Percentiles rank a stretch among this genome's conserved stretches.
Evolutionary conservation across 2,113 vertebrate genomes (phyloP).

Genomic region (Dromas ardeola): DNA sequence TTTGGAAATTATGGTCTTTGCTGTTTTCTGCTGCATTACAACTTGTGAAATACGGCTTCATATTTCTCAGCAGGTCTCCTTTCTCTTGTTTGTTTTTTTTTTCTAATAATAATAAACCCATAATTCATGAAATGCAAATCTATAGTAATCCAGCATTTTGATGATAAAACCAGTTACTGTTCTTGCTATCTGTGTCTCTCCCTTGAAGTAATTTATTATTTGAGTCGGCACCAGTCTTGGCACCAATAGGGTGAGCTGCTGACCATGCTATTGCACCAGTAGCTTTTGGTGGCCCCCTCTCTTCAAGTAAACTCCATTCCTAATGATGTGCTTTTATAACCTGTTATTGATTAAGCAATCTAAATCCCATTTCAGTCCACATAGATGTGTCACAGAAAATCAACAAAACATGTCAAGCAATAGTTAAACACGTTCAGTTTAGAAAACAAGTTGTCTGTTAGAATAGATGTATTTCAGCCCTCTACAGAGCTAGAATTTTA

Average conservation of each 20-base stretch:
- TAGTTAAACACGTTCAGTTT: not conserved
- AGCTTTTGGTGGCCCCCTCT: not conserved
- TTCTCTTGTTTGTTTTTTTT: not conserved
- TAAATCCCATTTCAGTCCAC: slow-evolving; percentile 36
- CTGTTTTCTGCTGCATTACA: not conserved
- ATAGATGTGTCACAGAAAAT: not conserved
- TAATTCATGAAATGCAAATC: not conserved
- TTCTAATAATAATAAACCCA: not conserved
- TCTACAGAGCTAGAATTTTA: slow-evolving; percentile 10
- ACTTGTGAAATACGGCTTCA: not conserved
- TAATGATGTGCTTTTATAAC: not conserved
- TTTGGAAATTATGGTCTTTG: not conserved
- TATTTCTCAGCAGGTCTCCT: not conserved
- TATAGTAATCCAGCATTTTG: not conserved
- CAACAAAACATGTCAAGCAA: not conserved
- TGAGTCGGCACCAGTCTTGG: not conserved
- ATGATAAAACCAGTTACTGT: not conserved
- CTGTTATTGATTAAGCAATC: slow-evolving; percentile 46
- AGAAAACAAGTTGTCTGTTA: slow-evolving; percentile 6
- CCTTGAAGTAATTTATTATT: slow-evolving; percentile 25
- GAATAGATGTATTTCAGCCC: not conserved
- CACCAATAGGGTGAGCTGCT: not conserved
- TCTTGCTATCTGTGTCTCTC: not conserved
- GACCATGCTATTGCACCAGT: not conserved
- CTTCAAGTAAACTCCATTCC: not conserved